Percentiles rank a stretch among this genome's conserved stretches.
Conservation (phyloP, 2,113 vertebrate genomes). For the Neoarius graeffei region DNA sequence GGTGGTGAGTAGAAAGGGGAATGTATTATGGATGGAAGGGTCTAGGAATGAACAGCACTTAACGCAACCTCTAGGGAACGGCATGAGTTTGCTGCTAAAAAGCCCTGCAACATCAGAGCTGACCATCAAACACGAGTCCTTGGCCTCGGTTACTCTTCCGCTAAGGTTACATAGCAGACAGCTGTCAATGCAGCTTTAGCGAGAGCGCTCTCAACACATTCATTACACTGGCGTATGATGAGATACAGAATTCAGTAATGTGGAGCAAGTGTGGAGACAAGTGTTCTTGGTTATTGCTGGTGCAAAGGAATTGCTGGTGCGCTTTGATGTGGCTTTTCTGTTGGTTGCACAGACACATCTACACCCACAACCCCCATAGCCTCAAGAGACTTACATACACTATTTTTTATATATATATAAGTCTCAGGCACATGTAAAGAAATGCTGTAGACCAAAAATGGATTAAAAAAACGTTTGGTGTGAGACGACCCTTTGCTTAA, state of each 20-base stretch:
- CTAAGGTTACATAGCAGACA: constrained; percentile 49
- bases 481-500: too few species aligned
- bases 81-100: constrained; percentile 52
- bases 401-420: too few species aligned
- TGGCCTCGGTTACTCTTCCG: constrained; percentile 37
- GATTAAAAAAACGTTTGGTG: too few species aligned
- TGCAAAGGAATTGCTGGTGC: constrained; percentile 24
- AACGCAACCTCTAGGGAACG: constrained; percentile 40
- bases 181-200: constrained; percentile 14
- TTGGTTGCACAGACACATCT: background rate
- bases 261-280: constrained; percentile 31
- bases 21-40: constrained; percentile 51
- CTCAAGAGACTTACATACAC: background rate
- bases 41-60: constrained; percentile 49
- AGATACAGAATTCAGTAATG: constrained; percentile 50
- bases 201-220: constrained; percentile 27
- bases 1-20: constrained; percentile 19
- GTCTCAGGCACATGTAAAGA: too few species aligned
- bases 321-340: background rate
- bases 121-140: constrained; percentile 48
- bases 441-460: too few species aligned
- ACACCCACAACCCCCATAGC: background rate
- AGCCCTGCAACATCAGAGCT: constrained; percentile 50
- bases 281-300: constrained; percentile 27
- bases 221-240: constrained; percentile 30